These are phyloP conservation scores for Haemorhous mexicanus DNA, from an alignment of 2,113 vertebrate genomes.

Conservation along the genomic window DNA sequence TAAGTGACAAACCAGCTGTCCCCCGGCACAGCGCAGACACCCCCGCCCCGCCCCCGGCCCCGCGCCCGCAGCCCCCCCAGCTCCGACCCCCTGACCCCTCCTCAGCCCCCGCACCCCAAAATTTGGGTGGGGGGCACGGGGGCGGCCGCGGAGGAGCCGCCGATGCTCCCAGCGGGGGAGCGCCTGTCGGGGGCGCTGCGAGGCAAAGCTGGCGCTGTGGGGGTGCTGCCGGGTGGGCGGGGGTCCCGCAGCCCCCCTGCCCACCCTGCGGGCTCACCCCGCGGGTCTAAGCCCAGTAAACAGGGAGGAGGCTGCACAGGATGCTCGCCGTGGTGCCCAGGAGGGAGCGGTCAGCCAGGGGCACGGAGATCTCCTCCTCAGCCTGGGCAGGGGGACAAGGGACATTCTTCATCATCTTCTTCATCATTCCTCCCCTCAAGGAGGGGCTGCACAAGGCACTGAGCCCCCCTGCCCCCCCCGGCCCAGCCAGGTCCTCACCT, in stretches of 20 bases:
- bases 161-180: background rate
- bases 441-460: accelerated
- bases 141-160: background rate
- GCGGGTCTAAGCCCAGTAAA: conserved; percentile 61
- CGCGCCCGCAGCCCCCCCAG: no score
- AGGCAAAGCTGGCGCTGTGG: background rate
- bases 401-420: background rate
- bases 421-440: background rate
- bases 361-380: background rate
- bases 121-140: accelerated
- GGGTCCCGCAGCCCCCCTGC: background rate
- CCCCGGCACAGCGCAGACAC: background rate
- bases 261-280: background rate
- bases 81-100: background rate
- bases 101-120: background rate
- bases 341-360: conserved; percentile 23
- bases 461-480: accelerated
- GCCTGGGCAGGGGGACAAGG: background rate
- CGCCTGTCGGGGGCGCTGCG: background rate
- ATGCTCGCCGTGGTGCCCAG: conserved; percentile 64
- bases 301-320: conserved; percentile 65
- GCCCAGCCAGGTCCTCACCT: conserved; percentile 12
- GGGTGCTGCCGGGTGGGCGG: background rate
- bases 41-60: background rate
- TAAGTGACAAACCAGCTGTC: conserved; percentile 47